A percentile compares a stretch with the other conserved stretches of the same genome.
Evolutionary conservation across 2,888 invertebrate genomes (phyloP).

Genomic region (Ophion ellenae): DNA sequence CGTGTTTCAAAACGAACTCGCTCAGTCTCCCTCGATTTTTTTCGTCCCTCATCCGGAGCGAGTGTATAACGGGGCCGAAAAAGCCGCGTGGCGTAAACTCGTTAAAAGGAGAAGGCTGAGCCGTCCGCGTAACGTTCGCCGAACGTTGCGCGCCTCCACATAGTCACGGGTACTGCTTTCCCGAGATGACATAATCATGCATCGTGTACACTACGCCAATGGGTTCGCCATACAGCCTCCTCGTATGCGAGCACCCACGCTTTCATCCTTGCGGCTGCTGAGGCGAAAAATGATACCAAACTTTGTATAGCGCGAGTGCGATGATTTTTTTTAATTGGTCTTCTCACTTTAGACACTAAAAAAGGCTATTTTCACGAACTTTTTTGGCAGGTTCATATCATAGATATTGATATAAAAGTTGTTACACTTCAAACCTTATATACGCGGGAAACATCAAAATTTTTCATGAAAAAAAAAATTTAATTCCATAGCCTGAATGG

Average conservation of each 20-base stretch:
- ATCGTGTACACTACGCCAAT: constrained; percentile 41
- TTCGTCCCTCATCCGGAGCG: constrained; percentile 1
- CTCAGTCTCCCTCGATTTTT: constrained; percentile 3
- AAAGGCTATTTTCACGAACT: too few relatives aligned
- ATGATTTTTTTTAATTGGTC: neutral
- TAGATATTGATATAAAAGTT: too few relatives aligned
- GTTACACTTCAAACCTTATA: too few relatives aligned
- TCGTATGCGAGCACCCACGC: constrained; percentile 45
- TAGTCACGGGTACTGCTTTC: constrained; percentile 70
- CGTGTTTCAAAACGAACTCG: neutral
- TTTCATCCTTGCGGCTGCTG: neutral
- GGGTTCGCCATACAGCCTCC: constrained; percentile 44
- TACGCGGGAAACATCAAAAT: too few relatives aligned
- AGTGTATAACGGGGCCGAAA: constrained; percentile 49
- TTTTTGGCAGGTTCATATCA: too few relatives aligned
- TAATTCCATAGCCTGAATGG: too few relatives aligned
- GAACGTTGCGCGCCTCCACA: constrained; percentile 62
- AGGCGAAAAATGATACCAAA: too few relatives aligned
- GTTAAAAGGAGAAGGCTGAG: constrained; percentile 54
- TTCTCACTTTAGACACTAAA: too few relatives aligned
- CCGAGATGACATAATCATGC: constrained; percentile 69
- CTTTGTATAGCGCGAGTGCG: neutral
- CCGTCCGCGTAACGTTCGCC: constrained; percentile 48
- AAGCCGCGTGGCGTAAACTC: constrained; percentile 58
- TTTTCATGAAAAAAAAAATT: too few relatives aligned